These are phyloP conservation scores for Halesus radiatus DNA, from an alignment of 1,140 invertebrate species.

Conservation along the genomic window DNA sequence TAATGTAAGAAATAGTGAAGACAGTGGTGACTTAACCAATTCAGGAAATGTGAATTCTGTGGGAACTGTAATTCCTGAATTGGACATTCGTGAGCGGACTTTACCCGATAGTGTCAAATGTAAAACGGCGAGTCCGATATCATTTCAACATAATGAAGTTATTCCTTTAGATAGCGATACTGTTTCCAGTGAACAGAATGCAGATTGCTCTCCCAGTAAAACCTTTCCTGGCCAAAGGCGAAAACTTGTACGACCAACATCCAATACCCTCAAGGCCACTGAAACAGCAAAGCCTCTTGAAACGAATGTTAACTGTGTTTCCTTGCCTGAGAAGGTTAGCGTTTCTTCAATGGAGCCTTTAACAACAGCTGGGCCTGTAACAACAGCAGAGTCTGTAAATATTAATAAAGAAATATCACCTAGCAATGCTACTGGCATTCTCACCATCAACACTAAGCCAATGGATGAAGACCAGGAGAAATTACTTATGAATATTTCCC, in stretches of 20 bases:
- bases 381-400: too few species aligned
- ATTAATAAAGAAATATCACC: neutral
- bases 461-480: neutral
- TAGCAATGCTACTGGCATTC: neutral
- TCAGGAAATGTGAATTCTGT: too few species aligned
- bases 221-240: constrained; percentile 22
- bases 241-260: constrained; percentile 37
- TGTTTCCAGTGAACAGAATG: constrained; percentile 8
- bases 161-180: constrained; percentile 41
- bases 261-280: neutral
- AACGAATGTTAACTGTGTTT: neutral
- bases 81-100: constrained; percentile 27
- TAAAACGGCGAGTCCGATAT: neutral
- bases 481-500: neutral
- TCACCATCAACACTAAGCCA: neutral
- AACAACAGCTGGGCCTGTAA: neutral
- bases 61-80: neutral
- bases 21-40: constrained; percentile 4
- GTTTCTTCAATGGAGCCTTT: neutral
- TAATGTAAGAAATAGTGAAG: constrained; percentile 35
- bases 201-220: constrained; percentile 19
- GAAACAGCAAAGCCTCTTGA: neutral
- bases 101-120: neutral
- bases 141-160: neutral
- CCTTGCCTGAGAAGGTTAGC: neutral